Percentiles rank a stretch among this genome's conserved stretches.
Evolutionary conservation across 1,140 invertebrate genomes (phyloP).

Genomic region (Brachionus sp.): DNA sequence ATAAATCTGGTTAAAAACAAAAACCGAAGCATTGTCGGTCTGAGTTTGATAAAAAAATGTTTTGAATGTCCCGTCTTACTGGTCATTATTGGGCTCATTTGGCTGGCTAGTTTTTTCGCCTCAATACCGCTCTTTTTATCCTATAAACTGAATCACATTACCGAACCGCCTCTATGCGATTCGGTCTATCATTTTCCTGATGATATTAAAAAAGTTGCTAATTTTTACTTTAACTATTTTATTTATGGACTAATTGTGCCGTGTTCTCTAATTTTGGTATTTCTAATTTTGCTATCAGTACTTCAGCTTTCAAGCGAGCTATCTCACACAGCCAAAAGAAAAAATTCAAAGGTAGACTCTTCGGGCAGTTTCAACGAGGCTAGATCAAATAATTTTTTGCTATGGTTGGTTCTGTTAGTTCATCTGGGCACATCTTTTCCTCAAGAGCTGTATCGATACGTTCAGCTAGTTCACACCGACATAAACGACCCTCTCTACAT

Average conservation of each 20-base stretch:
- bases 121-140: not conserved
- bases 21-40: not conserved
- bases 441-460: slow-evolving; percentile 20
- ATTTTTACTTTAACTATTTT: slow-evolving; percentile 15
- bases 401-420: not conserved
- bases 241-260: slow-evolving; percentile 14
- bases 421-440: slow-evolving; percentile 24
- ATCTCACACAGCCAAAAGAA: not conserved
- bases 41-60: not conserved
- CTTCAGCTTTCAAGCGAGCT: not conserved
- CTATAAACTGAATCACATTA: not conserved
- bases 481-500: not conserved
- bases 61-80: slow-evolving; percentile 24
- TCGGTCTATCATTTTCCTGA: slow-evolving; percentile 26
- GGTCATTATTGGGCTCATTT: not conserved
- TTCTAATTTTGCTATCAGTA: not conserved
- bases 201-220: not conserved
- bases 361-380: not conserved
- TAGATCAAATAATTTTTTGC: not conserved
- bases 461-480: not conserved
- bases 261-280: not conserved
- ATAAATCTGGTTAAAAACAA: not conserved
- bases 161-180: not conserved
- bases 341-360: not conserved
- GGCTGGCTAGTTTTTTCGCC: not conserved